Conservation (phyloP, 2,888 invertebrate genomes). For the Plebejus anna region DNA sequence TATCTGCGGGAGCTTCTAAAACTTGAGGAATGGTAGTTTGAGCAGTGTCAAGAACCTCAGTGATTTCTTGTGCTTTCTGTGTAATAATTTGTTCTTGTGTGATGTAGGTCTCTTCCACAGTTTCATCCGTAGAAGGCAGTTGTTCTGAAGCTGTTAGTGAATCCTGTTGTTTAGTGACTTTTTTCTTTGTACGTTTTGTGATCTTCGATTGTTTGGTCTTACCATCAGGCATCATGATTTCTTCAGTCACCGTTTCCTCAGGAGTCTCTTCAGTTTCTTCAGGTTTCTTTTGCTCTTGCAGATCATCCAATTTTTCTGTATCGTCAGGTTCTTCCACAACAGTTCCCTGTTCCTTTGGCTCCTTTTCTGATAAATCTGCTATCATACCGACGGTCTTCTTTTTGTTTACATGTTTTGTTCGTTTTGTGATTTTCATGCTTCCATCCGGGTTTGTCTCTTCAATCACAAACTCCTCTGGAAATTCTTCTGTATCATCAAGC, state of each 20-base stretch:
- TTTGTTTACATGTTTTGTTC: not conserved
- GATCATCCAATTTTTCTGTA: not conserved
- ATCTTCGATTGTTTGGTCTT: slow-evolving; percentile 43
- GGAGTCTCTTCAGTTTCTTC: slow-evolving; percentile 39
- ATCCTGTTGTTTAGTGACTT: too few species aligned
- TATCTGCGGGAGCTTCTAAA: too few species aligned
- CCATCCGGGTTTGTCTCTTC: slow-evolving; percentile 37
- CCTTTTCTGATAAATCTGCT: slow-evolving; percentile 34
- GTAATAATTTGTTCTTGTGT: too few species aligned
- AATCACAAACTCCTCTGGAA: slow-evolving; percentile 31
- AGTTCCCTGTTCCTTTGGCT: not conserved
- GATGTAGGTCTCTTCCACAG: too few species aligned
- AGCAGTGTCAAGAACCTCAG: too few species aligned
- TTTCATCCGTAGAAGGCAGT: too few species aligned
- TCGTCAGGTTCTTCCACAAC: not conserved
- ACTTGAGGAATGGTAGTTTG: too few species aligned
- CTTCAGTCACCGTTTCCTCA: slow-evolving; percentile 49
- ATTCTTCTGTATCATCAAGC: slow-evolving; percentile 46
- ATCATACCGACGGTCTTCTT: not conserved
- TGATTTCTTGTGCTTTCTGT: too few species aligned
- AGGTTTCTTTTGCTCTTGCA: slow-evolving; percentile 32
- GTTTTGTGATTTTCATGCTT: not conserved
- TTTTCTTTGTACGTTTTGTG: slow-evolving; percentile 32
- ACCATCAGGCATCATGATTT: slow-evolving; percentile 46
- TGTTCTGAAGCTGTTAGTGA: too few species aligned